Conservation (phyloP, 2,113 vertebrate genomes). For the Neolamprologus ventralis region DNA sequence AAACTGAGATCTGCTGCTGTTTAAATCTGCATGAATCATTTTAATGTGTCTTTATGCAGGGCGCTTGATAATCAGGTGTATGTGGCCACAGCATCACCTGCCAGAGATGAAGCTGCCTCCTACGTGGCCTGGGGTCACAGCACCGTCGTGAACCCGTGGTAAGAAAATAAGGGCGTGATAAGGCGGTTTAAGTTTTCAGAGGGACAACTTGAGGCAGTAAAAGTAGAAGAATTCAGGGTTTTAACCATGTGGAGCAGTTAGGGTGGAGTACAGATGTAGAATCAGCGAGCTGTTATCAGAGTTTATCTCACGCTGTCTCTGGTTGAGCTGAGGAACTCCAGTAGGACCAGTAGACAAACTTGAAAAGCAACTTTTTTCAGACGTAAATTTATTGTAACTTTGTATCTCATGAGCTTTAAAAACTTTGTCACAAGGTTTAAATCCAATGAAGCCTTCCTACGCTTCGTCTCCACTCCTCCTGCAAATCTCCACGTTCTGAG, state of each 20-base stretch:
- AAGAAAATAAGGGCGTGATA: constrained; percentile 18
- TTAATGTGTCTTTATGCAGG: constrained; percentile 48
- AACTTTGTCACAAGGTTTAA: not conserved
- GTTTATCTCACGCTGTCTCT: not conserved
- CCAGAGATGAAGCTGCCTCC: constrained; percentile 83
- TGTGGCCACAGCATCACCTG: constrained; percentile 87
- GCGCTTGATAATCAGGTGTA: constrained; percentile 94
- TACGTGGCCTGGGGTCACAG: constrained; percentile 97
- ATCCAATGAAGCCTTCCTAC: not conserved
- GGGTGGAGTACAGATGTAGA: not conserved
- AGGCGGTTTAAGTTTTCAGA: not conserved
- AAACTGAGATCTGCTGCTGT: not conserved
- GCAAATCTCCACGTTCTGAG: not conserved
- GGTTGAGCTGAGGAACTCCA: not conserved
- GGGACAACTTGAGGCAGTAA: not conserved
- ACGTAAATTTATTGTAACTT: rapidly evolving
- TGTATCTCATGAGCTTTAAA: not conserved
- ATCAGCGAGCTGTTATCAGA: not conserved
- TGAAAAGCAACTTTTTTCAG: not conserved
- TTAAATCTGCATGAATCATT: not conserved
- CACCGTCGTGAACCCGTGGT: constrained; percentile 90
- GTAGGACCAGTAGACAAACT: not conserved
- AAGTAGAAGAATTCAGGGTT: not conserved
- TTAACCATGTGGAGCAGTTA: not conserved
- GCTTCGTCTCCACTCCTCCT: rapidly evolving